Evolutionary conservation across 2,797 vertebrate genomes (phyloP), one percentile per base, ranked within the genome.

Genomic region (Poeciliopsis turneri): DNA sequence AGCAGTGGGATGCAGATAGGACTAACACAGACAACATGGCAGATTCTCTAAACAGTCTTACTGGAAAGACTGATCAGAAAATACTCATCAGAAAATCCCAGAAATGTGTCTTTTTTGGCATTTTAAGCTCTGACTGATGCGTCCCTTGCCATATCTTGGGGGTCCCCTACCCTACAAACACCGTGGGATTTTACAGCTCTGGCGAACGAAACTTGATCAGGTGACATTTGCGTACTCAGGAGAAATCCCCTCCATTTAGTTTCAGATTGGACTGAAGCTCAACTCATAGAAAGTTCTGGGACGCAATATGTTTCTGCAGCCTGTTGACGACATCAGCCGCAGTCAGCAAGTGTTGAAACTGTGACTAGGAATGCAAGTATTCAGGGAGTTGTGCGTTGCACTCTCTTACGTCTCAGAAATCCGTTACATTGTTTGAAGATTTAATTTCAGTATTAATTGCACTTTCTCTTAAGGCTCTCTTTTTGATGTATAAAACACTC

Each of bases 321-420:
- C 69, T 76, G 18, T 57, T 87, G 74, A 82, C 51, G 53, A 82
- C 71, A 84, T 68, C 72, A 71, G 73, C 57, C 43, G 2, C 36
- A 43, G 0, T 72, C 46, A 10, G 33, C n/a, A 64, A 33, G 53
- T 51, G 12, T 20, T 47, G 66, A 78, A 72, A 84, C 61, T 72
- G 55, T 72, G 66, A 77, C 45, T 68, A 77, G 61, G 7, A 80
- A 66, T 76, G 36, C 70, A 82, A 76, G 72, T 1, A 8, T 72
- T 53, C 25, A 39, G 74, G 75, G 10, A 45, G 41, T n/a, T 0
- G 23, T 3, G 46, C 20, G 11, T 47, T 57, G 55, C 72, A 33
- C 7, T 0, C n/a, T 23, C 51, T 49, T 30, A 8, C 2, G 64
- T 45, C 5, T n/a, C 28, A 6, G n/a, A 10, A 33, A 55, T 57